Percentiles rank a stretch among this genome's conserved stretches.
These are phyloP conservation scores for Clarias macrocephalus DNA, from an alignment of 2,113 vertebrate species.

Conservation along the genomic window DNA sequence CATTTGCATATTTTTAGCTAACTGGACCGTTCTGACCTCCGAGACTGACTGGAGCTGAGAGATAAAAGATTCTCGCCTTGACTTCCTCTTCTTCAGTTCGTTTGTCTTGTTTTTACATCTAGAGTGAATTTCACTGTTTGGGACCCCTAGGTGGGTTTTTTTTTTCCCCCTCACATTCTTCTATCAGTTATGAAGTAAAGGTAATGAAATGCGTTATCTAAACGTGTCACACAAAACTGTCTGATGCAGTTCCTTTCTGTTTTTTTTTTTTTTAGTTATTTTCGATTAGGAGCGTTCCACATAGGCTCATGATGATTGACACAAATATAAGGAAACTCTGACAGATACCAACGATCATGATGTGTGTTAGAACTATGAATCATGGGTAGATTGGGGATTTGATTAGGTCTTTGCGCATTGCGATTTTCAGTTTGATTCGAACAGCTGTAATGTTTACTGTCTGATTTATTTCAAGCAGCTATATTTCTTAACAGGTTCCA, in stretches of 20 bases:
- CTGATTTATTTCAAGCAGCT: too few species aligned
- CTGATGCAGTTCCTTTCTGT: neutral
- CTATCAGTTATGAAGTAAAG: neutral
- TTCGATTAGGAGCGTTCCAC: neutral
- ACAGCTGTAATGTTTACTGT: too few species aligned
- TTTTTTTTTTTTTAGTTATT: neutral
- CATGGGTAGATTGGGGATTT: too few species aligned
- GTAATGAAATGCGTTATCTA: neutral
- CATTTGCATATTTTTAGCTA: slow-evolving; percentile 45
- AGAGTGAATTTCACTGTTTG: neutral
- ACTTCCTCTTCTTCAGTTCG: neutral
- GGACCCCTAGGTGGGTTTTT: too few species aligned
- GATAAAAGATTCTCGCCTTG: slow-evolving; percentile 22
- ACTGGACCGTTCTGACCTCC: slow-evolving; percentile 39
- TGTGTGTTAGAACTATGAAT: neutral
- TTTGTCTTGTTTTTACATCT: neutral
- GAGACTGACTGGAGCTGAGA: slow-evolving; percentile 14
- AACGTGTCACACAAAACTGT: neutral
- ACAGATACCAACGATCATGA: neutral
- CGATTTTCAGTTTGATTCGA: too few species aligned
- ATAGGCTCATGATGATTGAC: neutral
- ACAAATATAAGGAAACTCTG: neutral
- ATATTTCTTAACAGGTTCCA: too few species aligned
- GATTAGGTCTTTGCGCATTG: too few species aligned
- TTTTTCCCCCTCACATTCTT: neutral